These are phyloP conservation scores for Pyrrhia umbra DNA, from an alignment of 2,888 invertebrate genomes.

Conservation along the genomic window DNA sequence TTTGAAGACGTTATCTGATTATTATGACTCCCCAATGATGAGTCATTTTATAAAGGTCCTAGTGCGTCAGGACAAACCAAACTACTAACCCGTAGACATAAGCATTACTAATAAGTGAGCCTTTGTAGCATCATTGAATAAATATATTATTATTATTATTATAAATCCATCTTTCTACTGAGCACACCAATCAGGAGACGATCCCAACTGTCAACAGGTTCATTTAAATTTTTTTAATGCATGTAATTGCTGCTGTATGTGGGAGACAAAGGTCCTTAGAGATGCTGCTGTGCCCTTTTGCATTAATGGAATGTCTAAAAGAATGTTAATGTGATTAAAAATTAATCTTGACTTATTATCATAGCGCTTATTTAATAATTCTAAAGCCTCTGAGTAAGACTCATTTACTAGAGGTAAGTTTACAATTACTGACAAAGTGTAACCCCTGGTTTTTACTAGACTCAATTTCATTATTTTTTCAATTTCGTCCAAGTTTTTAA, in stretches of 20 bases:
- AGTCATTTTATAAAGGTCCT: too few species aligned
- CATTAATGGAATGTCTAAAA: slow-evolving; percentile 1
- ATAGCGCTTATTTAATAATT: slow-evolving; percentile 8
- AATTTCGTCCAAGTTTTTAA: too few species aligned
- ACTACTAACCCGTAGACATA: too few species aligned
- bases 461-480: too few species aligned
- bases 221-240: neutral
- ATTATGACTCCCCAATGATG: too few species aligned
- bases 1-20: too few species aligned
- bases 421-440: slow-evolving; percentile 5
- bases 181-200: neutral
- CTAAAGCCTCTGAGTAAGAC: neutral
- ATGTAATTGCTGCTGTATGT: neutral
- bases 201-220: neutral
- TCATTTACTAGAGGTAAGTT: slow-evolving; percentile 9
- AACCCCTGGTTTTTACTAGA: too few species aligned
- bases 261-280: neutral
- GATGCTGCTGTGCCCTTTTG: neutral
- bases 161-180: neutral
- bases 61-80: too few species aligned
- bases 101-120: too few species aligned
- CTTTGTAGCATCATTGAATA: too few species aligned
- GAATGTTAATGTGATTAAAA: slow-evolving; percentile 3
- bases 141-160: too few species aligned
- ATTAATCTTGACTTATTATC: slow-evolving; percentile 2